Evolutionary conservation across 2,888 invertebrate genomes (phyloP).

Genomic region (Orthosia cruda): DNA sequence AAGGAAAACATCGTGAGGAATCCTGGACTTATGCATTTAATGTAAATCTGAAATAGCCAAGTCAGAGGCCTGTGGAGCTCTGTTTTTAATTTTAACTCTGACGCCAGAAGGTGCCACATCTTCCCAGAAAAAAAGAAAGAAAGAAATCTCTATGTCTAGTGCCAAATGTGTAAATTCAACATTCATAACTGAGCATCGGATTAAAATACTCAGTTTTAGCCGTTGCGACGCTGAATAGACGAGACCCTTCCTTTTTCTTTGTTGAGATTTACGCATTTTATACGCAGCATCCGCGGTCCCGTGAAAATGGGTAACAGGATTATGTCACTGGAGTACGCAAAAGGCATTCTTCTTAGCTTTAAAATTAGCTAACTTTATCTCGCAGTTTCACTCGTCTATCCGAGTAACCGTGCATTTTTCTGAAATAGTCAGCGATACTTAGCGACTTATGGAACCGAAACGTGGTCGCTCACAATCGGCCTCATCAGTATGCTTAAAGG

Average conservation of each 20-base stretch:
- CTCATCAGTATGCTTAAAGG: too few relatives aligned
- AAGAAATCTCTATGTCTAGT: not conserved
- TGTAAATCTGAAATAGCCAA: too few relatives aligned
- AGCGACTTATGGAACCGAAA: too few relatives aligned
- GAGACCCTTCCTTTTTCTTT: not conserved
- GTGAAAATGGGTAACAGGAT: not conserved
- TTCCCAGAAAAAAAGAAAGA: too few relatives aligned
- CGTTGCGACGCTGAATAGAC: not conserved
- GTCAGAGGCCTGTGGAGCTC: too few relatives aligned
- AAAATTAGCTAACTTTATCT: not conserved
- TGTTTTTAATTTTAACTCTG: too few relatives aligned
- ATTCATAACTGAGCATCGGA: not conserved
- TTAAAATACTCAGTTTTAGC: not conserved
- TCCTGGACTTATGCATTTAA: too few relatives aligned
- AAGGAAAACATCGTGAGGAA: too few relatives aligned
- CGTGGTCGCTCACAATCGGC: too few relatives aligned
- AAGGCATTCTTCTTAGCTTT: not conserved
- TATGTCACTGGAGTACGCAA: not conserved
- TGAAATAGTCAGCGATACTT: too few relatives aligned
- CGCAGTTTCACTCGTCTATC: not conserved
- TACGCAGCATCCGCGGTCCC: not conserved
- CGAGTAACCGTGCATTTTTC: too few relatives aligned
- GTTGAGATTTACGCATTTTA: slow-evolving; percentile 7
- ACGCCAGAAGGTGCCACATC: too few relatives aligned
- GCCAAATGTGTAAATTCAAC: not conserved